Percentiles rank a stretch among this genome's conserved stretches.
Conservation (phyloP, 2,113 vertebrate species). For the Heterotis niloticus region DNA sequence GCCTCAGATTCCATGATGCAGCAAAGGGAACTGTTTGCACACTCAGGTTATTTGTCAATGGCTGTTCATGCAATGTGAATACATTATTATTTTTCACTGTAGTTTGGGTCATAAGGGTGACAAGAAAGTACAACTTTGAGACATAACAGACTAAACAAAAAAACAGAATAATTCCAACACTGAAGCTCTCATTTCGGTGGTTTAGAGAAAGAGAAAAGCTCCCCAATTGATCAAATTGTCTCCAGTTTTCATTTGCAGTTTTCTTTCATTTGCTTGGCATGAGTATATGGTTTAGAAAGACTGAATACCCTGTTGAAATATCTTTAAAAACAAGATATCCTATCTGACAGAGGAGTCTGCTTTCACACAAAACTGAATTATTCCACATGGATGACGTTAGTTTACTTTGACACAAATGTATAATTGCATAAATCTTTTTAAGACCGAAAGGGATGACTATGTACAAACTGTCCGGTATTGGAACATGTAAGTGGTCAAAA, state of each 20-base stretch:
- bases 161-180: too few relatives aligned
- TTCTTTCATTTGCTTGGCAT: background rate
- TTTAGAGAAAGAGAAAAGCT: background rate
- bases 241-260: constrained; percentile 8
- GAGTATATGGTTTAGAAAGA: background rate
- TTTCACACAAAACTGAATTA: constrained; percentile 1
- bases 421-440: background rate
- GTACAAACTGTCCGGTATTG: background rate
- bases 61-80: too few relatives aligned
- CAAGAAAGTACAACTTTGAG: background rate
- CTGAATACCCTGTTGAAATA: constrained; percentile 10
- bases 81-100: background rate
- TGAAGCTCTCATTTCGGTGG: too few relatives aligned
- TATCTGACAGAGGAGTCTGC: background rate
- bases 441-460: background rate
- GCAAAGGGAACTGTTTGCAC: background rate
- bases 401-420: constrained; percentile 4
- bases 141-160: background rate
- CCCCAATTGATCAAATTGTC: background rate
- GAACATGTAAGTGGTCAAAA: constrained; percentile 28
- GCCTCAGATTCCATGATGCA: background rate
- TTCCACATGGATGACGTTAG: background rate
- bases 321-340: background rate
- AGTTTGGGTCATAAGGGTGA: background rate
- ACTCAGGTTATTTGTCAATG: background rate